Conservation (phyloP, 1,140 invertebrate species). For the Drosophila chauvacae region DNA sequence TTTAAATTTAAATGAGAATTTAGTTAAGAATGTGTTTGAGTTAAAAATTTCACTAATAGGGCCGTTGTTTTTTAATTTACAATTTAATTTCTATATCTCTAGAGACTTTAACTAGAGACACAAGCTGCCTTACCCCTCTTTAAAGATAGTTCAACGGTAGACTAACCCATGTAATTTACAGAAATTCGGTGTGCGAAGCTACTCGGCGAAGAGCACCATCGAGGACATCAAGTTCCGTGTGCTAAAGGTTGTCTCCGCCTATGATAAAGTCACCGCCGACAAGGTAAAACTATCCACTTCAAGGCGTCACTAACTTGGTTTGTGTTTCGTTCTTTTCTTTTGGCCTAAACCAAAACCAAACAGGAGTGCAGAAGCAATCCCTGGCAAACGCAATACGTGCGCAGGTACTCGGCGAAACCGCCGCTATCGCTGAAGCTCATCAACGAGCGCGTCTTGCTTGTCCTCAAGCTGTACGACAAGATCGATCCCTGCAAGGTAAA, state of each 20-base stretch:
- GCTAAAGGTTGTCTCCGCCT: slow-evolving; percentile 90
- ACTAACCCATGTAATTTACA: slow-evolving; percentile 31
- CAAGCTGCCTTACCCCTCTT: not conserved
- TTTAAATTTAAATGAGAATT: no score
- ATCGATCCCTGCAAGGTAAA: slow-evolving; percentile 95
- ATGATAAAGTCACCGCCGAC: slow-evolving; percentile 91
- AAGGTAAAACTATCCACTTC: slow-evolving; percentile 88
- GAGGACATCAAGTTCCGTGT: slow-evolving; percentile 90
- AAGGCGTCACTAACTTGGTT: slow-evolving; percentile 70
- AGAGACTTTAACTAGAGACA: no score
- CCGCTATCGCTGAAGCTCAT: slow-evolving; percentile 93
- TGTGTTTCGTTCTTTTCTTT: slow-evolving; percentile 69
- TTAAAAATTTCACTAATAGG: no score
- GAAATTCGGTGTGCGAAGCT: slow-evolving; percentile 54
- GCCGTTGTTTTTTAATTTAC: no score
- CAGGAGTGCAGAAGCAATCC: slow-evolving; percentile 68
- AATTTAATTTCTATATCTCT: no score
- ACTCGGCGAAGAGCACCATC: slow-evolving; percentile 81
- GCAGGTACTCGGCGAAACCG: slow-evolving; percentile 88
- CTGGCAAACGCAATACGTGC: slow-evolving; percentile 82
- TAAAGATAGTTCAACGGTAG: not conserved
- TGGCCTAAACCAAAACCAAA: slow-evolving; percentile 21
- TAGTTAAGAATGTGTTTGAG: no score
- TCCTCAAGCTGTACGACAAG: slow-evolving; percentile 98
- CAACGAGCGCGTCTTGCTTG: slow-evolving; percentile 94